Conservation (phyloP, 2,113 vertebrate species). For the Sapayoa aenigma region DNA sequence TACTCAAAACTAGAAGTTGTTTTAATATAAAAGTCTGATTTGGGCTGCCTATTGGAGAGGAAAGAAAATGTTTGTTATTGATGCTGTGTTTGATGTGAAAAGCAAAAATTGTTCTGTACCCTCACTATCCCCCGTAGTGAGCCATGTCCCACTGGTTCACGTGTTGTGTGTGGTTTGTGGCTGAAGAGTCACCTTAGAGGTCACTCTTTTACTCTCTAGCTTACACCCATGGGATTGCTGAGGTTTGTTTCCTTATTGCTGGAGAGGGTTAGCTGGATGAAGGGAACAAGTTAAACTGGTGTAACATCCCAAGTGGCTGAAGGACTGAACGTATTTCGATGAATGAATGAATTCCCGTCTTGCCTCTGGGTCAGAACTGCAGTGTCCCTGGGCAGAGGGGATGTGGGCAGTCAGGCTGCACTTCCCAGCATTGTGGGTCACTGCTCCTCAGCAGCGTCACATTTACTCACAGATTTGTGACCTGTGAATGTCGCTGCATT, state of each 20-base stretch:
- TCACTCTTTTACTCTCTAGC: neutral
- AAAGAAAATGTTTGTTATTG: neutral
- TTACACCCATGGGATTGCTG: neutral
- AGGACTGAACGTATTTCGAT: neutral
- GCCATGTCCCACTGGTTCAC: neutral
- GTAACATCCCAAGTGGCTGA: neutral
- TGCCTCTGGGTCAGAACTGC: neutral
- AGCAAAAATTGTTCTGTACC: neutral
- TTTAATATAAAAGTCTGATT: neutral
- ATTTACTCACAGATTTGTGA: neutral
- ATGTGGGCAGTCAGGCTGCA: neutral
- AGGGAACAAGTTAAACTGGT: neutral
- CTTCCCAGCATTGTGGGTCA: neutral
- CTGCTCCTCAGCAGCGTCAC: neutral
- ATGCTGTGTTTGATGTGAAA: neutral
- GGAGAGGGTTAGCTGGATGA: neutral
- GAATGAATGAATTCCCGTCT: neutral
- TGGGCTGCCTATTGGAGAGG: neutral
- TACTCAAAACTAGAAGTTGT: too few species aligned
- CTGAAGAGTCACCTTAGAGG: neutral
- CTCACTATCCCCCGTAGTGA: rapidly evolving
- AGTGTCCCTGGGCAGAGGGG: neutral
- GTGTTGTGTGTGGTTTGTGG: neutral
- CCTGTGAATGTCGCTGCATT: neutral
- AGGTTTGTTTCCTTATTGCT: neutral